Percentiles rank a stretch among this genome's conserved stretches.
phyloP scores from a whole-genome alignment of 2,113 vertebrate species.

The Lutjanus erythropterus region DNA sequence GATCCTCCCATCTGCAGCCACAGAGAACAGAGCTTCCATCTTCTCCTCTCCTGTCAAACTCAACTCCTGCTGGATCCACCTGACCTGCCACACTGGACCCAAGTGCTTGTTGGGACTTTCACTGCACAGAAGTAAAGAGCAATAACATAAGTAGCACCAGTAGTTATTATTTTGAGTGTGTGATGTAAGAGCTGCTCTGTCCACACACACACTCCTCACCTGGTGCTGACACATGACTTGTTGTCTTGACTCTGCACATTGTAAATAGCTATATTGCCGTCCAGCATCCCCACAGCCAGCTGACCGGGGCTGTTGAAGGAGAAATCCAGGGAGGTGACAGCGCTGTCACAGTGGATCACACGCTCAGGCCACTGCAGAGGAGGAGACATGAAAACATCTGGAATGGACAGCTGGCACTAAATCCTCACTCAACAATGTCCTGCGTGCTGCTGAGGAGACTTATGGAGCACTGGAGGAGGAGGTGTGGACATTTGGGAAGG shows the following conservation, averaged over 20 bases:
- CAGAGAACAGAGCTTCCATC: slow-evolving; percentile 87
- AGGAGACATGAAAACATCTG: neutral
- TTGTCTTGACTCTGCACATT: slow-evolving; percentile 69
- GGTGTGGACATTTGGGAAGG: neutral
- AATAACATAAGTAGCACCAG: neutral
- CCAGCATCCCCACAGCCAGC: slow-evolving; percentile 88
- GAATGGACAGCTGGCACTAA: neutral
- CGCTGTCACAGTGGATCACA: slow-evolving; percentile 82
- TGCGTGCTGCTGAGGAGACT: neutral
- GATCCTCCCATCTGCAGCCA: slow-evolving; percentile 90
- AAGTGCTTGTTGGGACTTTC: slow-evolving; percentile 86
- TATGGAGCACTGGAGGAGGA: too few relatives aligned
- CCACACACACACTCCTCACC: slow-evolving; percentile 55
- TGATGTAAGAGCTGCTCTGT: neutral
- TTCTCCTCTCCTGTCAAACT: slow-evolving; percentile 81
- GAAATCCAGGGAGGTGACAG: slow-evolving; percentile 91
- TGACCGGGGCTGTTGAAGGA: slow-evolving; percentile 83
- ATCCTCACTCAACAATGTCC: neutral
- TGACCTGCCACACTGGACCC: slow-evolving; percentile 90
- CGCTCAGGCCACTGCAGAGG: slow-evolving; percentile 91
- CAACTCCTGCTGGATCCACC: slow-evolving; percentile 87
- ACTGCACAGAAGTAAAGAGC: slow-evolving; percentile 71
- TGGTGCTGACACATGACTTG: slow-evolving; percentile 76
- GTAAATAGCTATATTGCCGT: slow-evolving; percentile 86
- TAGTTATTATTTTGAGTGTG: neutral